These are phyloP conservation scores for Diarsia mendica DNA, from an alignment of 2,888 invertebrate genomes.

Conservation along the genomic window DNA sequence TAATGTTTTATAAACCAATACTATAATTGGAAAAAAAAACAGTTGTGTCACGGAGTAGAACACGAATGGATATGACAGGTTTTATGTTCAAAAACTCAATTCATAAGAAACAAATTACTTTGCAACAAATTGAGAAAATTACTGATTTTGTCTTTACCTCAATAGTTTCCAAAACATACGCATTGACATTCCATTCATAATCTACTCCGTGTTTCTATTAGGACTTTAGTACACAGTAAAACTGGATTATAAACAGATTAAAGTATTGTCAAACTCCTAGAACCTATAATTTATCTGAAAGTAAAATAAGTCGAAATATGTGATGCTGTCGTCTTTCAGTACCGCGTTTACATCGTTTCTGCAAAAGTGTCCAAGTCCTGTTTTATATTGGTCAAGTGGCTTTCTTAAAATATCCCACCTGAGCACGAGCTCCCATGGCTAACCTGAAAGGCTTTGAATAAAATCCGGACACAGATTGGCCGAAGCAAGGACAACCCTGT, in stretches of 20 bases:
- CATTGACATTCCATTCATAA: neutral
- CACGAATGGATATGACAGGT: neutral
- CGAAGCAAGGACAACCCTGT: too few species aligned
- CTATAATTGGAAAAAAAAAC: neutral
- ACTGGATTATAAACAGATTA: neutral
- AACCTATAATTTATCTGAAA: neutral
- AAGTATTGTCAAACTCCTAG: too few species aligned
- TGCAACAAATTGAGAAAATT: neutral
- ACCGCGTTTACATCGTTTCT: too few species aligned
- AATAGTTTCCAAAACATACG: neutral
- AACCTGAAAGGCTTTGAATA: too few species aligned
- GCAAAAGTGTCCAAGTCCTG: too few species aligned
- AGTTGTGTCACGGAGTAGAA: neutral
- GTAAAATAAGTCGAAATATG: too few species aligned
- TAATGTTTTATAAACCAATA: neutral
- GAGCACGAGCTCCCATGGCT: too few species aligned
- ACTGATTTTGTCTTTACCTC: neutral
- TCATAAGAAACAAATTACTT: neutral
- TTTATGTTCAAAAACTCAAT: neutral
- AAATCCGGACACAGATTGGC: too few species aligned
- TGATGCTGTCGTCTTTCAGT: too few species aligned
- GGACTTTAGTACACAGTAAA: neutral
- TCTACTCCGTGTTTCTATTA: neutral
- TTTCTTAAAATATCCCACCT: too few species aligned
- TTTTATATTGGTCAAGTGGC: too few species aligned